These are phyloP conservation scores for Tanytarsus gracilentus DNA, from an alignment of 2,888 invertebrate species.

Conservation along the genomic window DNA sequence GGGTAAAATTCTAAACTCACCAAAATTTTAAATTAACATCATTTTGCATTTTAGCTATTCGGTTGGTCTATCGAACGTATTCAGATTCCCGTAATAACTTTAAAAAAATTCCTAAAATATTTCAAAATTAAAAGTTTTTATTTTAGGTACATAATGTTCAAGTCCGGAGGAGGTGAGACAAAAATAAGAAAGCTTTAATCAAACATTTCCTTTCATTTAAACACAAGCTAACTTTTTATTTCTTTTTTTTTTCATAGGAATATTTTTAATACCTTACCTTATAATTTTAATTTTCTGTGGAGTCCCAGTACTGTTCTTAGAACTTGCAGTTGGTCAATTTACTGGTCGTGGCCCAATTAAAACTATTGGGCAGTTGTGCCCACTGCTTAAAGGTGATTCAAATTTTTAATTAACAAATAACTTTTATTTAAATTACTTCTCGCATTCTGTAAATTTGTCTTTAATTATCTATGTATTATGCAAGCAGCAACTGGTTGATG, in stretches of 20 bases:
- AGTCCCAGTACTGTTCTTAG: constrained; percentile 89
- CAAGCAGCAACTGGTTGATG: no score
- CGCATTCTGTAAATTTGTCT: no score
- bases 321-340: constrained; percentile 84
- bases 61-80: constrained; percentile 82
- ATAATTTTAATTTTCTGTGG: constrained; percentile 84
- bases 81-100: constrained; percentile 92
- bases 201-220: constrained; percentile 19
- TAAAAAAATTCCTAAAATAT: no score
- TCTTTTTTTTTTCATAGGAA: constrained; percentile 54
- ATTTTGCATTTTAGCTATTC: background rate
- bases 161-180: constrained; percentile 76
- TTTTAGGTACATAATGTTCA: constrained; percentile 83
- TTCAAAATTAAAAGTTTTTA: no score
- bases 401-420: no score
- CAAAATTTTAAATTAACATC: background rate
- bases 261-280: constrained; percentile 90
- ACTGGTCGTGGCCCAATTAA: constrained; percentile 88
- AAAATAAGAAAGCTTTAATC: constrained; percentile 1
- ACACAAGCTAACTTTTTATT: background rate
- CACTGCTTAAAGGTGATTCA: constrained; percentile 74
- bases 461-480: no score
- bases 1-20: no score
- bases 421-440: no score
- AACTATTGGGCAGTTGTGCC: constrained; percentile 83